These are phyloP conservation scores for Thyatira batis DNA, from an alignment of 2,888 invertebrate species.

Conservation along the genomic window DNA sequence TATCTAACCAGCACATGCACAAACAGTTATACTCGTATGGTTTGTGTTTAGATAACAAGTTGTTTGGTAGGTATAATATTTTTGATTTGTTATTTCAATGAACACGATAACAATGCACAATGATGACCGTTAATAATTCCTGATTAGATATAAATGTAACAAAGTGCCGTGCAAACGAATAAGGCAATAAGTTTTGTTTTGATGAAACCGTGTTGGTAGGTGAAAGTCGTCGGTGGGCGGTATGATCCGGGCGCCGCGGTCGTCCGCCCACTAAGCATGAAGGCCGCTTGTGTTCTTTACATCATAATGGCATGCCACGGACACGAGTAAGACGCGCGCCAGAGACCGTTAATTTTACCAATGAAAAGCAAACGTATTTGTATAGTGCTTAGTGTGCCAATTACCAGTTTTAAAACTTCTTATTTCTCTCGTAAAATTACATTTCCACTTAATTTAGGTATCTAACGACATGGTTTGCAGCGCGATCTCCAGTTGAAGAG, in stretches of 20 bases:
- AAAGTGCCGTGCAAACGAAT: constrained; percentile 4
- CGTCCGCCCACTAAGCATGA: constrained; percentile 73
- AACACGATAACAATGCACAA: not conserved
- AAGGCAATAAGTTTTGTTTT: constrained; percentile 49
- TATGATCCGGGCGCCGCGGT: constrained; percentile 45
- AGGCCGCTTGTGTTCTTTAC: constrained; percentile 55
- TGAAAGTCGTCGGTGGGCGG: constrained; percentile 63
- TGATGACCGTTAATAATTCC: not conserved
- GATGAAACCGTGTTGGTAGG: constrained; percentile 52
- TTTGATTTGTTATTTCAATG: not conserved
- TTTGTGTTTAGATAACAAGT: not conserved
- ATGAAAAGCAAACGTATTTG: not conserved
- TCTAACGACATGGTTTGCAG: no score
- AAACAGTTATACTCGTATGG: not conserved
- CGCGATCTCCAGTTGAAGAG: no score
- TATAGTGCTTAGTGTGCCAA: not conserved
- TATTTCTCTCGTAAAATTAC: no score
- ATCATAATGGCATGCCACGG: constrained; percentile 26
- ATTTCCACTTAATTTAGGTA: no score
- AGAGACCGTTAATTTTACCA: constrained; percentile 5
- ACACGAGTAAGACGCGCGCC: constrained; percentile 28
- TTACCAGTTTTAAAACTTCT: not conserved
- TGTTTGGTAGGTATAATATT: not conserved
- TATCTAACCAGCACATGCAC: not conserved
- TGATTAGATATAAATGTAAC: not conserved